Percentiles rank a stretch among this genome's conserved stretches.
Conservation (phyloP, 2,888 invertebrate species). For the Ophion slaviceki region DNA sequence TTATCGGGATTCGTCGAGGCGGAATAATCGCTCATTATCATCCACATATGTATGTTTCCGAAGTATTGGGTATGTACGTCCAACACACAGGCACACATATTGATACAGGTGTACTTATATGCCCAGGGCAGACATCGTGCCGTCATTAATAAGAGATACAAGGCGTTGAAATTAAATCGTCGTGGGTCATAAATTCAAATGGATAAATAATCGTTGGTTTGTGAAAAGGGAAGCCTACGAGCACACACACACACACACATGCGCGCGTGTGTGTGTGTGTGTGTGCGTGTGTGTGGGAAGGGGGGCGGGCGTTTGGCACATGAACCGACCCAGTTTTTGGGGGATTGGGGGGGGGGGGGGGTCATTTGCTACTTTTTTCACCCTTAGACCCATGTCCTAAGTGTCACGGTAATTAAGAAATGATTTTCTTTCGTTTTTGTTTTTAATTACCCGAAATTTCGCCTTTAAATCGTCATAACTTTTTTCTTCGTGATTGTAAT, state of each 20-base stretch:
- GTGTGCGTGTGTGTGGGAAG: too few species aligned
- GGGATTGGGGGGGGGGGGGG: too few species aligned
- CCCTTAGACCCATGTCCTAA: too few species aligned
- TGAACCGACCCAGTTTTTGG: too few species aligned
- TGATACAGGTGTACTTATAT: neutral
- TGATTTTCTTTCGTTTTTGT: too few species aligned
- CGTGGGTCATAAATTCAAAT: constrained; percentile 68
- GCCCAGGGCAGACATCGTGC: neutral
- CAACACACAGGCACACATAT: neutral
- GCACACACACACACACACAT: neutral
- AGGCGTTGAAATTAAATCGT: constrained; percentile 68
- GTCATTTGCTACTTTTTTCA: too few species aligned
- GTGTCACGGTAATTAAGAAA: too few species aligned
- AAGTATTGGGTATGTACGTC: neutral
- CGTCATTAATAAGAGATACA: constrained; percentile 58
- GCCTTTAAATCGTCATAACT: too few species aligned
- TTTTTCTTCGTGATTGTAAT: too few species aligned
- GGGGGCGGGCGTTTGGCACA: too few species aligned
- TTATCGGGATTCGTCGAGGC: constrained; percentile 46
- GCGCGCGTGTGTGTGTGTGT: too few species aligned
- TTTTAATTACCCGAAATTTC: too few species aligned
- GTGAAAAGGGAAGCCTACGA: constrained; percentile 1
- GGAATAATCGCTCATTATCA: constrained; percentile 55
- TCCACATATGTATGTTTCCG: constrained; percentile 5
- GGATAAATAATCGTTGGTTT: constrained; percentile 63